Evolutionary conservation across 53 echinoderm and acorn worm genomes (phyloP).

Genomic region (Henricia sp.): DNA sequence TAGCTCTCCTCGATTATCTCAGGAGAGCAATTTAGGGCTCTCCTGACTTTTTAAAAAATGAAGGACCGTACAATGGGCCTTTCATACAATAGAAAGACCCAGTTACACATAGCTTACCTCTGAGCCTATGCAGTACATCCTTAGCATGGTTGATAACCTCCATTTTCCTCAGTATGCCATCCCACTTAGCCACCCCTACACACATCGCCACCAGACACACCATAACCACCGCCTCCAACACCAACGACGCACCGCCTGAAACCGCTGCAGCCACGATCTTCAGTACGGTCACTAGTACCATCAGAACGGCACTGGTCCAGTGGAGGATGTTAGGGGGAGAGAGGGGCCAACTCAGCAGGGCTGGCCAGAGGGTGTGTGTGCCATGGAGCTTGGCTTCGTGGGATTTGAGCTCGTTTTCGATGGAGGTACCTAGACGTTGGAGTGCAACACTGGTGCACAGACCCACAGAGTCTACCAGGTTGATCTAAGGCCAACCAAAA

Average conservation of each 20-base stretch:
- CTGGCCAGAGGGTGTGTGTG: constrained; percentile 7
- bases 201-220: constrained; percentile 67
- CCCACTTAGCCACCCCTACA: constrained; percentile 74
- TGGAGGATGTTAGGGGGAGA: constrained; percentile 56
- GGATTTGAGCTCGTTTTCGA: constrained; percentile 66
- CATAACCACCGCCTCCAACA: constrained; percentile 72
- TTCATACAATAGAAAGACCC: no score
- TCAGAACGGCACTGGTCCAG: constrained; percentile 56
- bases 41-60: no score
- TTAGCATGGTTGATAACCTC: constrained; percentile 73
- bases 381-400: constrained; percentile 30
- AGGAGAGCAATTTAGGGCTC: no score
- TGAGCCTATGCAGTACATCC: constrained; percentile 65
- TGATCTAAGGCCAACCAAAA: constrained; percentile 11
- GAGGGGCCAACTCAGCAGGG: constrained; percentile 21
- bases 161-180: constrained; percentile 64
- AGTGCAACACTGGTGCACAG: constrained; percentile 60
- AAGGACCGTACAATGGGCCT: no score
- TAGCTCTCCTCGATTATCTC: no score
- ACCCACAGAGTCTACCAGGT: constrained; percentile 55
- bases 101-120: no score
- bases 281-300: constrained; percentile 52
- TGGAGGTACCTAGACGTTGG: constrained; percentile 59
- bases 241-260: constrained; percentile 45
- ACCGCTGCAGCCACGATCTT: constrained; percentile 58